phyloP scores from a whole-genome alignment of 2,113 vertebrate species.

The Scopus umbretta region DNA sequence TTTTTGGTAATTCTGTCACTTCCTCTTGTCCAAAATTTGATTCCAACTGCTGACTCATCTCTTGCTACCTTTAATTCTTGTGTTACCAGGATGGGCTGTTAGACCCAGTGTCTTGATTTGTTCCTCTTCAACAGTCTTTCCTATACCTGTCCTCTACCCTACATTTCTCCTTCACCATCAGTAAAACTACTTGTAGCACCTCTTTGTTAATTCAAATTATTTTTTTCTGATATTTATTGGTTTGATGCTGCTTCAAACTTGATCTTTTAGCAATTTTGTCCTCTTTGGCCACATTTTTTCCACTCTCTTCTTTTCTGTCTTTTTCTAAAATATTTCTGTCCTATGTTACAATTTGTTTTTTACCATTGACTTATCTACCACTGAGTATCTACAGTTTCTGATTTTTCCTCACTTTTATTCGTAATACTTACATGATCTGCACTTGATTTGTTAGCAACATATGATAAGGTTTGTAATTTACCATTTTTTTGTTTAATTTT shows the following conservation, averaged over 20 bases:
- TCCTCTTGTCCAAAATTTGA: not conserved
- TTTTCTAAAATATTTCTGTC: not conserved
- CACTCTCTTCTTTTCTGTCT: not conserved
- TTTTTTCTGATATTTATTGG: not conserved
- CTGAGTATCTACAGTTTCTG: not conserved
- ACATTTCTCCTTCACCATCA: not conserved
- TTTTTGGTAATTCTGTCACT: not conserved
- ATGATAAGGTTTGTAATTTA: not conserved
- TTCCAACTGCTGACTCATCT: not conserved
- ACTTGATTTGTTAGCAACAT: not conserved
- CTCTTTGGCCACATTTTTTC: not conserved
- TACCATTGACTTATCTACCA: not conserved
- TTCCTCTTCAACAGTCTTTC: not conserved
- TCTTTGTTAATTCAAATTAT: not conserved
- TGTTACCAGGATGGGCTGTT: not conserved
- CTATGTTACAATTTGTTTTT: not conserved
- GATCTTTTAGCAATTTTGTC: not conserved
- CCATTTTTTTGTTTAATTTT: not conserved
- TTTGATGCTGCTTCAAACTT: not conserved
- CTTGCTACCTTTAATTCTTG: not conserved
- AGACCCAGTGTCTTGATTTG: not conserved
- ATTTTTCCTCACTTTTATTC: not conserved
- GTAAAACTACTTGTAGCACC: not conserved
- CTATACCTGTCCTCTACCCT: not conserved
- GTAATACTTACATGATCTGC: not conserved